Percentiles rank a stretch among this genome's conserved stretches.
phyloP scores from a whole-genome alignment of 2,113 vertebrate genomes.

The Pygoscelis adeliae region DNA sequence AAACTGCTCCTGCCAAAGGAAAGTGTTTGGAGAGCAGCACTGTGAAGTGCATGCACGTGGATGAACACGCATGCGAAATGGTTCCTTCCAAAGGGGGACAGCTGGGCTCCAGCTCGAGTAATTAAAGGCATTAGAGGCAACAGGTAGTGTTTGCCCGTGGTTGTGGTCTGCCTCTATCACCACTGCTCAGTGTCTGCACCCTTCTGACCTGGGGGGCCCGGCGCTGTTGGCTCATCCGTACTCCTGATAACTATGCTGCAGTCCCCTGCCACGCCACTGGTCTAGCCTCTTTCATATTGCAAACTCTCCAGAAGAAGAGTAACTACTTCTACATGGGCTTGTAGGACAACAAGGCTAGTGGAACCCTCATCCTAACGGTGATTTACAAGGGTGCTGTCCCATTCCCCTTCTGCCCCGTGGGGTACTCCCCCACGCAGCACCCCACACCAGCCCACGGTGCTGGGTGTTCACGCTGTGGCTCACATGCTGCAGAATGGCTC shows the following conservation, averaged over 20 bases:
- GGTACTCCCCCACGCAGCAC: background rate
- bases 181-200: background rate
- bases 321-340: background rate
- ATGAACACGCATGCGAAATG: background rate
- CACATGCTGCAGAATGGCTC: background rate
- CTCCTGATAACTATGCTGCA: background rate
- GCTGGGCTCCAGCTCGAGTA: background rate
- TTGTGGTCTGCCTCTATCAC: background rate
- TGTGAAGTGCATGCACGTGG: background rate
- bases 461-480: background rate
- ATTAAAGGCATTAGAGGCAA: background rate
- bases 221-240: background rate
- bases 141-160: background rate
- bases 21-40: background rate
- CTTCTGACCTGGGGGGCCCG: background rate
- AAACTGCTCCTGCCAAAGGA: background rate
- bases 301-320: background rate
- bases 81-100: background rate
- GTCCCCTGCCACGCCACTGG: rapidly evolving
- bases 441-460: background rate
- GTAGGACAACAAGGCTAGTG: background rate
- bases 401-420: background rate
- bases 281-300: background rate
- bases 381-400: background rate
- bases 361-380: background rate